Conservation (phyloP, 2,797 vertebrate species). For the Hypotaenidia philippensis region DNA sequence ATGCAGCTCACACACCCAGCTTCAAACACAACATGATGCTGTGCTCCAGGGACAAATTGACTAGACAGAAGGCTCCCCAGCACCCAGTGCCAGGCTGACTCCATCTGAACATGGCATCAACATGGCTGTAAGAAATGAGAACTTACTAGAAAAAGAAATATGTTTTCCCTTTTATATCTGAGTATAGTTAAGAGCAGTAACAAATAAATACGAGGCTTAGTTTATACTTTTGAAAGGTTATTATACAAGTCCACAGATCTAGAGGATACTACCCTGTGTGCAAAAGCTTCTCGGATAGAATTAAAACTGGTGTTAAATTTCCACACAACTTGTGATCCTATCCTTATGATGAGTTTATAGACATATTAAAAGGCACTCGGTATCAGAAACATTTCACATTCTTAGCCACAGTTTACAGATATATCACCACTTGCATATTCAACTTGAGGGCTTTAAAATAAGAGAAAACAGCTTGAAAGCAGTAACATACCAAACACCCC, state of each 20-base stretch:
- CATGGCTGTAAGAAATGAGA: neutral
- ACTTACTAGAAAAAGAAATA: neutral
- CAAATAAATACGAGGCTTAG: neutral
- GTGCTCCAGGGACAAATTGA: neutral
- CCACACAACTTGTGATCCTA: neutral
- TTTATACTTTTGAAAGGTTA: neutral
- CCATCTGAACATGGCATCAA: neutral
- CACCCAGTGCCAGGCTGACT: neutral
- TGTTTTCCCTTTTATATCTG: neutral
- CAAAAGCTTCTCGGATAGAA: neutral
- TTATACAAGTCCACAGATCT: neutral
- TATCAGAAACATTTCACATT: neutral
- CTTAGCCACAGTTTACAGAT: neutral
- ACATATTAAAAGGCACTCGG: neutral
- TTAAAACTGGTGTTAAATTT: neutral
- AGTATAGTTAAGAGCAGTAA: neutral
- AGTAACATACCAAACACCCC: neutral
- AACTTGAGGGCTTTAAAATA: neutral
- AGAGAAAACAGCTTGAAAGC: neutral
- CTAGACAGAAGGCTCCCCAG: neutral
- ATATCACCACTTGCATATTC: neutral
- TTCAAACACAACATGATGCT: neutral
- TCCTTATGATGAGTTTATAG: neutral
- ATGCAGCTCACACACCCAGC: neutral
- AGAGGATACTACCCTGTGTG: neutral